Evolutionary conservation across 2,888 invertebrate genomes (phyloP).

Genomic region (Euclidia mi): DNA sequence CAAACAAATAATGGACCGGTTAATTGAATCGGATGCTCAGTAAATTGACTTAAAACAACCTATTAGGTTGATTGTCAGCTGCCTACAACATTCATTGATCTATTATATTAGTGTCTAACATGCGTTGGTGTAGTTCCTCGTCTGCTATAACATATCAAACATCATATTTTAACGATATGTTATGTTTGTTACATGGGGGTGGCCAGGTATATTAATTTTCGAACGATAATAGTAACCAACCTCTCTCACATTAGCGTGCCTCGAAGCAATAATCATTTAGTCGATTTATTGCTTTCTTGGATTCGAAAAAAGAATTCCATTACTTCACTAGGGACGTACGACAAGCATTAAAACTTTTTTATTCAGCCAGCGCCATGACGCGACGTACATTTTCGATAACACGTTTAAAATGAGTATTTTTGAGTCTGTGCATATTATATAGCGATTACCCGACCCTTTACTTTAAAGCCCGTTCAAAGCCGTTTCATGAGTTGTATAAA

Average conservation of each 20-base stretch:
- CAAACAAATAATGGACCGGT: constrained; percentile 20
- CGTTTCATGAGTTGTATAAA: constrained; percentile 11
- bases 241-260: constrained; percentile 21
- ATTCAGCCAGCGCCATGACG: not conserved
- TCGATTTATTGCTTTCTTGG: constrained; percentile 15
- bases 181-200: not conserved
- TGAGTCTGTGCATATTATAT: not conserved
- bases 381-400: no score
- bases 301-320: constrained; percentile 7
- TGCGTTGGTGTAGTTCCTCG: not conserved
- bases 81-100: constrained; percentile 4
- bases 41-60: constrained; percentile 39
- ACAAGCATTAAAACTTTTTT: not conserved
- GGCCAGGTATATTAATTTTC: not conserved
- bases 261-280: constrained; percentile 19
- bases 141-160: not conserved
- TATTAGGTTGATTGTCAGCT: constrained; percentile 22
- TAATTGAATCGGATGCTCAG: constrained; percentile 35
- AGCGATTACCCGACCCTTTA: not conserved
- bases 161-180: not conserved
- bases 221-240: constrained; percentile 5
- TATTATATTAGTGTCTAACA: not conserved
- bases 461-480: not conserved
- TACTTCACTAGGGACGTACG: not conserved
- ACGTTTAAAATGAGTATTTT: no score